Evolutionary conservation across 1,140 invertebrate species (phyloP).

Genomic region (Capitella teleta): DNA sequence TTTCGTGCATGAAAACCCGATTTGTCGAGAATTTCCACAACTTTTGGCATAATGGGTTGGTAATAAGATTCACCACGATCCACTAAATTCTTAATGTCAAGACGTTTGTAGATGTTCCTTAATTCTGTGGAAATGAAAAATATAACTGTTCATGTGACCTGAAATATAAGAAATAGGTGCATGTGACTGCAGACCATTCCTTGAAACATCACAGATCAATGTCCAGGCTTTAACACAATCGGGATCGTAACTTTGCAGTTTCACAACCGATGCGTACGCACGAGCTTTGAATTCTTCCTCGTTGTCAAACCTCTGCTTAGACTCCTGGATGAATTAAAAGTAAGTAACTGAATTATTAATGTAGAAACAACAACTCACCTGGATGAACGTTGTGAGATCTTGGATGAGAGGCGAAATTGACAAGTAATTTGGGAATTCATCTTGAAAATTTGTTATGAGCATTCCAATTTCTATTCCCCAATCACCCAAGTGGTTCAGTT

Average conservation of each 20-base stretch:
- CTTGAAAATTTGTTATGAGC: slow-evolving; percentile 89
- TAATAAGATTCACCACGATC: slow-evolving; percentile 98
- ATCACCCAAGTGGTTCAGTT: slow-evolving; percentile 94
- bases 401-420: slow-evolving; percentile 74
- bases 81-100: slow-evolving; percentile 50
- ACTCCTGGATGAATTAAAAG: no score
- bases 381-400: slow-evolving; percentile 79
- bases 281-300: slow-evolving; percentile 90
- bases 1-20: no score
- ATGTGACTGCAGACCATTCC: no score
- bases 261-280: slow-evolving; percentile 88
- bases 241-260: slow-evolving; percentile 74
- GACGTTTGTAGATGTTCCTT: slow-evolving; percentile 55
- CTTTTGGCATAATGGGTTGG: slow-evolving; percentile 73
- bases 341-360: no score
- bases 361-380: no score
- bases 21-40: slow-evolving; percentile 69
- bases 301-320: slow-evolving; percentile 85
- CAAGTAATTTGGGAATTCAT: slow-evolving; percentile 81
- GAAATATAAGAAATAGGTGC: no score
- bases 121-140: slow-evolving; percentile 60
- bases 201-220: slow-evolving; percentile 88
- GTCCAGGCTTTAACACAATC: slow-evolving; percentile 85
- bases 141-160: no score
- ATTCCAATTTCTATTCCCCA: slow-evolving; percentile 99